Percentiles rank a stretch among this genome's conserved stretches.
phyloP scores from a whole-genome alignment of 2,888 invertebrate species.

The Thereva unica region DNA sequence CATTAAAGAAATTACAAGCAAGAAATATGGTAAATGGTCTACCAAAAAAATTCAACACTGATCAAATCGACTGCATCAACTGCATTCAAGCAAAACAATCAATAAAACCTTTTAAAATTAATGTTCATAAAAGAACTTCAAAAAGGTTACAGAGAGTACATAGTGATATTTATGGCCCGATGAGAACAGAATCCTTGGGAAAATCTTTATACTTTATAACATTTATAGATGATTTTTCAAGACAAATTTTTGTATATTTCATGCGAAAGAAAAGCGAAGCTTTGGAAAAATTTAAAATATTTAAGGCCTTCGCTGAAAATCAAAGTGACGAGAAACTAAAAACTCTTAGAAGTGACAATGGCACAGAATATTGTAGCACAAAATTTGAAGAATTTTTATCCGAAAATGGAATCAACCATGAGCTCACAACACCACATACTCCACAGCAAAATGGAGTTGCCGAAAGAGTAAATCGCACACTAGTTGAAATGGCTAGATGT shows the following conservation, averaged over 20 bases:
- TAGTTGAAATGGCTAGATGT: constrained; percentile 43
- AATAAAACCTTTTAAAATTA: constrained; percentile 23
- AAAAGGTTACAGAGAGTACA: constrained; percentile 33
- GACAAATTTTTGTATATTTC: constrained; percentile 38
- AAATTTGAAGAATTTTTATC: constrained; percentile 40
- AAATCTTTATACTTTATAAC: constrained; percentile 39
- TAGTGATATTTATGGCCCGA: constrained; percentile 40
- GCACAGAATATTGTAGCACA: constrained; percentile 34
- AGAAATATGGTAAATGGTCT: constrained; percentile 28
- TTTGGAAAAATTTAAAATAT: constrained; percentile 36
- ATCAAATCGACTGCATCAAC: constrained; percentile 13
- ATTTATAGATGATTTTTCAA: too few species aligned
- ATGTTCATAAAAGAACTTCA: constrained; percentile 20
- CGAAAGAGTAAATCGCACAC: constrained; percentile 41
- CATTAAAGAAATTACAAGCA: constrained; percentile 24
- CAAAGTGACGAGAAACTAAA: constrained; percentile 37
- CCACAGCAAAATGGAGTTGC: constrained; percentile 44
- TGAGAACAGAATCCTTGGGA: constrained; percentile 30
- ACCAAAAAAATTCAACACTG: constrained; percentile 7
- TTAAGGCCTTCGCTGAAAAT: constrained; percentile 32
- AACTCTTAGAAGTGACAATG: constrained; percentile 39
- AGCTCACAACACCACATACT: constrained; percentile 40
- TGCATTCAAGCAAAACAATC: constrained; percentile 29
- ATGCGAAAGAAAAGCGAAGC: constrained; percentile 38
- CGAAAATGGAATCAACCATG: constrained; percentile 41